Evolutionary conservation across 2,113 vertebrate genomes (phyloP).

Genomic region (Isurus oxyrinchus): DNA sequence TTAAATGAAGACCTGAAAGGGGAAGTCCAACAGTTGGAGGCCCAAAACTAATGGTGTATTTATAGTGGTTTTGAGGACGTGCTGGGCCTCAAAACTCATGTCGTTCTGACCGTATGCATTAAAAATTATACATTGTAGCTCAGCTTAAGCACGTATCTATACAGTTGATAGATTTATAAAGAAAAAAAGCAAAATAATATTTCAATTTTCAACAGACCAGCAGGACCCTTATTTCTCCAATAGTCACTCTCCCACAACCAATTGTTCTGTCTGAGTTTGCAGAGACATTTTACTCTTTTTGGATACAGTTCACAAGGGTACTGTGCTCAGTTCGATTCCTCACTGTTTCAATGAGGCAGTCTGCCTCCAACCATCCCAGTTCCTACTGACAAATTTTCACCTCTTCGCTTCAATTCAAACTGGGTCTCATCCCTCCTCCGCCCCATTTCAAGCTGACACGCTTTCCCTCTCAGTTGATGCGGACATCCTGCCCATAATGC

Average conservation of each 20-base stretch:
- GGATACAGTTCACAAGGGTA: not conserved
- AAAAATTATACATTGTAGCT: not conserved
- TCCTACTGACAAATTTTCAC: not conserved
- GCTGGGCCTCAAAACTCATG: not conserved
- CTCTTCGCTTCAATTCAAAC: not conserved
- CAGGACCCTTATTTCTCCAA: not conserved
- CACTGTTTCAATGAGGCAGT: not conserved
- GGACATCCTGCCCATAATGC: not conserved
- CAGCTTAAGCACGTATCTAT: not conserved
- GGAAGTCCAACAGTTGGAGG: not conserved
- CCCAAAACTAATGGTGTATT: not conserved
- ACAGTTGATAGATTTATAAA: not conserved
- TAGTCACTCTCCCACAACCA: not conserved
- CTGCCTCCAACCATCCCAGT: not conserved
- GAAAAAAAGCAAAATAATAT: not conserved
- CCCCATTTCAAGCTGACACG: not conserved
- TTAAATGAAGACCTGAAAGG: not conserved
- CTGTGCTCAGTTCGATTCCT: not conserved
- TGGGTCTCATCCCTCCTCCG: not conserved
- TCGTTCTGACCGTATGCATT: not conserved
- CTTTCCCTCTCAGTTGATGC: not conserved
- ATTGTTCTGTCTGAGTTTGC: not conserved
- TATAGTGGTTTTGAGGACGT: not conserved
- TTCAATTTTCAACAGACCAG: not conserved
- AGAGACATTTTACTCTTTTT: not conserved